Conservation (phyloP, 2,888 invertebrate species). For the Luperina nickerlii region DNA sequence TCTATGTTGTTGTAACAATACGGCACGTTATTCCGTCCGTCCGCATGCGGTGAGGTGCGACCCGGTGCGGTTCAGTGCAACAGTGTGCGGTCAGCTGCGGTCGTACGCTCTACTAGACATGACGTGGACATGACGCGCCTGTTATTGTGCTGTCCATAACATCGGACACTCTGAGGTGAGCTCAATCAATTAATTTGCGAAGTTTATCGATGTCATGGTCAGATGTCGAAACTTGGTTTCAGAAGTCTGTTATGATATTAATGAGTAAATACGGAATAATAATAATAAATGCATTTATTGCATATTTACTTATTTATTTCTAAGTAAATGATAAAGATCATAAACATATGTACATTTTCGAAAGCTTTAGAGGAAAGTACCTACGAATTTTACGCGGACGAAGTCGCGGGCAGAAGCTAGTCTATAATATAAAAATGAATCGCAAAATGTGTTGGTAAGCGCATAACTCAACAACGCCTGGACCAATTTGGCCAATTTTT, state of each 20-base stretch:
- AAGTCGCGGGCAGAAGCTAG: too few species aligned
- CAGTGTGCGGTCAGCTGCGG: conserved; percentile 56
- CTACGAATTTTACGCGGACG: too few species aligned
- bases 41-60: neutral
- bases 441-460: too few species aligned
- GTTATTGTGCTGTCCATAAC: conserved; percentile 17
- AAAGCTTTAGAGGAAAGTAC: too few species aligned
- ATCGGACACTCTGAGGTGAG: conserved; percentile 26
- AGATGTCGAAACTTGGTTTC: neutral
- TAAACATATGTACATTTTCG: too few species aligned
- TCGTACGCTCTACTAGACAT: conserved; percentile 13
- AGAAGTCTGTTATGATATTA: neutral
- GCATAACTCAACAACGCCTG: too few species aligned
- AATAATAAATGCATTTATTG: neutral
- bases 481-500: too few species aligned
- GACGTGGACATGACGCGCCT: conserved; percentile 15
- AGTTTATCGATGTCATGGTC: conserved; percentile 1
- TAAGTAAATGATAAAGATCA: too few species aligned
- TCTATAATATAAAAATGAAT: too few species aligned
- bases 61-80: conserved; percentile 19
- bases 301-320: too few species aligned
- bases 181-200: conserved; percentile 22
- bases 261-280: neutral
- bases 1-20: conserved; percentile 1
- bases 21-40: neutral